Evolutionary conservation across 2,888 invertebrate genomes (phyloP).

Genomic region (Lymantria dispar): DNA sequence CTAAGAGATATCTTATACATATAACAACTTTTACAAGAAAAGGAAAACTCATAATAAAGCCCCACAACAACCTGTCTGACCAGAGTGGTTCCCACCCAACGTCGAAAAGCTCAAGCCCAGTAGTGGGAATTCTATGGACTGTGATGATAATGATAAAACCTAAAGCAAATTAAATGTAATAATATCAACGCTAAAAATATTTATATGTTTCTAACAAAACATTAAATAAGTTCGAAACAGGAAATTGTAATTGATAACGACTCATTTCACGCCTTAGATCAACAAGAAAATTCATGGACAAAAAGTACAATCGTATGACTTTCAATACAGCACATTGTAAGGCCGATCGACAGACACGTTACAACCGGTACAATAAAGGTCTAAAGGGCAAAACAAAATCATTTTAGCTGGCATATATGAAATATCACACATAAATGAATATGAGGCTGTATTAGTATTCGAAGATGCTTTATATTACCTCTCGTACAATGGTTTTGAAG

Average conservation of each 20-base stretch:
- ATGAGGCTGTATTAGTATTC: constrained; percentile 52
- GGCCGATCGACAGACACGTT: constrained; percentile 8
- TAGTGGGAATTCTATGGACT: too few species aligned
- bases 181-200: background rate
- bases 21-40: too few species aligned
- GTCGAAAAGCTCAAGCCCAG: too few species aligned
- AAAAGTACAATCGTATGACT: constrained; percentile 22
- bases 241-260: constrained; percentile 28
- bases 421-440: constrained; percentile 60
- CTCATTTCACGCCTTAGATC: constrained; percentile 11
- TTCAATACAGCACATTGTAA: constrained; percentile 22
- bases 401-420: constrained; percentile 45
- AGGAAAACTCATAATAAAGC: too few species aligned
- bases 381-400: constrained; percentile 36
- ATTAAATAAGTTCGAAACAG: constrained; percentile 16
- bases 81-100: too few species aligned
- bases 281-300: constrained; percentile 19
- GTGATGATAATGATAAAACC: too few species aligned
- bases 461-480: constrained; percentile 24
- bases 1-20: too few species aligned
- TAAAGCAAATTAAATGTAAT: too few species aligned
- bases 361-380: constrained; percentile 13
- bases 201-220: constrained; percentile 6
- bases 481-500: constrained; percentile 49
- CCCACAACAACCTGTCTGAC: too few species aligned